phyloP scores from a whole-genome alignment of 92 coral and sea anemone species.

The Micromussa lordhowensis region DNA sequence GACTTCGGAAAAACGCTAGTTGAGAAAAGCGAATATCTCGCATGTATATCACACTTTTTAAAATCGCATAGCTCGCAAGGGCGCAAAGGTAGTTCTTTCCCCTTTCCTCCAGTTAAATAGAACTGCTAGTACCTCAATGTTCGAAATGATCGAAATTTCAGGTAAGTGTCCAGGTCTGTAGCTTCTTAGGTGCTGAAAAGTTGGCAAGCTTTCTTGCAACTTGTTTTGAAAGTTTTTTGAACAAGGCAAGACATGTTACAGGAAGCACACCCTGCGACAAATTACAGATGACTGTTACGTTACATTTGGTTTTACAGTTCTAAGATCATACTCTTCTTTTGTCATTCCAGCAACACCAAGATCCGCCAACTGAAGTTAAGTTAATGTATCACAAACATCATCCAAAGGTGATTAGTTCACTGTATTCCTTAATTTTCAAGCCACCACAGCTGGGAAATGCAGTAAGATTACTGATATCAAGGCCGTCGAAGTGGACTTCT shows the following conservation, averaged over 20 bases:
- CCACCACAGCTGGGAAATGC: not conserved
- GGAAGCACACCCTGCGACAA: too few relatives aligned
- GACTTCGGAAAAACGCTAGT: not conserved
- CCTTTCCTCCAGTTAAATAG: too few relatives aligned
- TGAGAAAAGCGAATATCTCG: not conserved
- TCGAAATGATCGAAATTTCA: not conserved
- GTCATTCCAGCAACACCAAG: constrained; percentile 3
- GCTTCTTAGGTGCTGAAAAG: not conserved
- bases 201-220: not conserved
- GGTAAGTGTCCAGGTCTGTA: not conserved
- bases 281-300: too few relatives aligned
- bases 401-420: constrained; percentile 18
- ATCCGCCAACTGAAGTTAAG: constrained; percentile 61
- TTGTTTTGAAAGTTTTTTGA: not conserved
- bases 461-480: too few relatives aligned
- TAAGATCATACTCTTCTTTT: not conserved
- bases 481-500: too few relatives aligned
- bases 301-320: not conserved
- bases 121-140: not conserved
- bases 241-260: not conserved
- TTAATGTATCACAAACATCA: constrained; percentile 67
- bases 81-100: not conserved
- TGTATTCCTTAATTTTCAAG: not conserved
- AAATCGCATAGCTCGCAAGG: too few relatives aligned
- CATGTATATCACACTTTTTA: not conserved